Evolutionary conservation across 2,113 vertebrate genomes (phyloP), one percentile per base, ranked within the genome.

Genomic region (Labrus mixtus): DNA sequence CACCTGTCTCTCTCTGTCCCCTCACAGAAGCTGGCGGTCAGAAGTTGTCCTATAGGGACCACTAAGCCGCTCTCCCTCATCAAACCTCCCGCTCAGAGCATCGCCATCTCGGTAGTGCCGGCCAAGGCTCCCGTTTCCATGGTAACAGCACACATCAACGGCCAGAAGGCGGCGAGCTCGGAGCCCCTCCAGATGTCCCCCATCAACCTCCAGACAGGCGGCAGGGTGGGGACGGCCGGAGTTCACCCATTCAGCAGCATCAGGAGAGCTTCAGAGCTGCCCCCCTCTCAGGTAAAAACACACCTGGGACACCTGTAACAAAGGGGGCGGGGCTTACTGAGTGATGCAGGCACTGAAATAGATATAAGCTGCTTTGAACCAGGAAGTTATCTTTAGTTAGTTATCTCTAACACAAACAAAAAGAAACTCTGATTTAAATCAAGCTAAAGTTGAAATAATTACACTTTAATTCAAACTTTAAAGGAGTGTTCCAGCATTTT

Each of bases 81-180:
- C 87, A 94, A 92, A 85, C 92, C 94, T 65, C 83, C 95, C 73
- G 85, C 87, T 54, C 95, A 93, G 93, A 86, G 89, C 91, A 91
- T 95, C 60, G 90, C 96, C 87, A 94, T 95, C 90, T 94, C 95
- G 0, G 94, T 95, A 85, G 91, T 95, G 81, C 95, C 95, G 56
- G 93, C 92, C 77, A 95, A 95, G 92, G 78, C 92, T 43, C 95
- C 95, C 81, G 92, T 95, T 86, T 94, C 95, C 90, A 96, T 96
- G 96, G 95, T 96, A 90, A 95, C 96, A 1, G 94, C 96, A 80
- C 94, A 95, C 89, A 91, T 96, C 71, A 95, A 94, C 46, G 95
- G 95, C 77, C 94, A 95, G 84, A 95, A 92, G 90, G 91, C 83
- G 75, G 78, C 83, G 57, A 88, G 90, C 66, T 87, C 86, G 6